These are phyloP conservation scores for Salvelinus fontinalis DNA, from an alignment of 2,113 vertebrate genomes.

Conservation along the genomic window DNA sequence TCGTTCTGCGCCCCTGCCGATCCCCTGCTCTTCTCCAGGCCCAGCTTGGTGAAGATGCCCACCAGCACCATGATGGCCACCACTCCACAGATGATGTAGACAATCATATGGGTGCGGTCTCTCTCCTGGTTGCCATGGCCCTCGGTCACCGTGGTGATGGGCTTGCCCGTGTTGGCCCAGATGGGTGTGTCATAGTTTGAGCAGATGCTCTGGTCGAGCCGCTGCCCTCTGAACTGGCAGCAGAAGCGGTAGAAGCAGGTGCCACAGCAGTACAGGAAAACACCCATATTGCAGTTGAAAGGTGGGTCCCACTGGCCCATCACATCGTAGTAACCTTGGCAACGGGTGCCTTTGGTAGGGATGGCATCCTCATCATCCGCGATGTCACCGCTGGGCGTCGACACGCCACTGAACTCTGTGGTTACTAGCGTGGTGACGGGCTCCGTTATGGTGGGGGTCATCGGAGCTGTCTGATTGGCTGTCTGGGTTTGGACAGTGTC, in stretches of 20 bases:
- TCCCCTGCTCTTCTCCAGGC: slow-evolving; percentile 85
- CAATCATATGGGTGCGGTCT: slow-evolving; percentile 89
- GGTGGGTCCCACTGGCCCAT: slow-evolving; percentile 99
- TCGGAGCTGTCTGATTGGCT: slow-evolving; percentile 51
- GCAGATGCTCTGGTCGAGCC: slow-evolving; percentile 90
- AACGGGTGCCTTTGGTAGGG: slow-evolving; percentile 77
- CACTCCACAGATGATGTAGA: slow-evolving; percentile 92
- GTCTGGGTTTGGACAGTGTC: slow-evolving; percentile 35
- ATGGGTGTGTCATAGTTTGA: slow-evolving; percentile 91
- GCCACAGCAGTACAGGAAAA: slow-evolving; percentile 93
- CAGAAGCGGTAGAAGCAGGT: slow-evolving; percentile 98
- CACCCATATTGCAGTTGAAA: slow-evolving; percentile 93
- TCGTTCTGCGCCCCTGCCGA: slow-evolving; percentile 69
- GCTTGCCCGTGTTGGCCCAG: slow-evolving; percentile 89
- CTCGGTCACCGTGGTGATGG: slow-evolving; percentile 79
- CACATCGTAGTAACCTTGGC: slow-evolving; percentile 95
- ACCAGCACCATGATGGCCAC: slow-evolving; percentile 92
- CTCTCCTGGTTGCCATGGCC: slow-evolving; percentile 76
- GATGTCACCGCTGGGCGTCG: slow-evolving; percentile 68
- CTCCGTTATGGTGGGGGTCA: slow-evolving; percentile 27
- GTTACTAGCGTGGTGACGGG: slow-evolving; percentile 49
- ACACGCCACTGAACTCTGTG: slow-evolving; percentile 61
- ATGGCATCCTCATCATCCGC: slow-evolving; percentile 74
- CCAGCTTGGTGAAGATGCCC: slow-evolving; percentile 91
- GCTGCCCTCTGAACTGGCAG: slow-evolving; percentile 90